phyloP scores from a whole-genome alignment of 2,113 vertebrate species.

The Fulica atra region DNA sequence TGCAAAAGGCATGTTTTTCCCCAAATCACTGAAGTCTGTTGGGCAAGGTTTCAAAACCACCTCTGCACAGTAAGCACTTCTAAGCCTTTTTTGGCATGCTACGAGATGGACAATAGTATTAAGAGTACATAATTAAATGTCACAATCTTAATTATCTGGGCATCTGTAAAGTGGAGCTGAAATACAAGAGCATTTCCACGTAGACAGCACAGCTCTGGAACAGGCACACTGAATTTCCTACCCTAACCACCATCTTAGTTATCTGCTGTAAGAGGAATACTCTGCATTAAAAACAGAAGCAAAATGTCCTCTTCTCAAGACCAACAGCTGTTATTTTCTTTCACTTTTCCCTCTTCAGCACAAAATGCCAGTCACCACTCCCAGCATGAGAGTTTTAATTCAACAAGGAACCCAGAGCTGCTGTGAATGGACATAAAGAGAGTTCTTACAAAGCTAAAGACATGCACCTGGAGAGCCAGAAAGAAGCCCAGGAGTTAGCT shows the following conservation, averaged over 20 bases:
- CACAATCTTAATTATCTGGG: background rate
- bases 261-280: background rate
- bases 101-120: background rate
- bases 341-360: background rate
- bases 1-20: background rate
- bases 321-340: slow-evolving; percentile 2
- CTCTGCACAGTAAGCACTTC: background rate
- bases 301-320: background rate
- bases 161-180: background rate
- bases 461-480: background rate
- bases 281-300: background rate
- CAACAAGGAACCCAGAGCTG: background rate
- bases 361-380: background rate
- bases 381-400: background rate
- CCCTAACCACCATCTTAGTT: background rate
- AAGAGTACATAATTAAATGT: background rate
- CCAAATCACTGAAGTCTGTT: background rate
- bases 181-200: background rate
- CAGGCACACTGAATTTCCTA: background rate
- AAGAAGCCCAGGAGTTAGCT: background rate
- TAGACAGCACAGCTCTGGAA: background rate
- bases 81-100: background rate
- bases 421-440: background rate
- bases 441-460: background rate
- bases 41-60: background rate